Percentiles rank a stretch among this genome's conserved stretches.
phyloP scores from a whole-genome alignment of 23 tunicate genomes.

The Clavelina lepadiformis region DNA sequence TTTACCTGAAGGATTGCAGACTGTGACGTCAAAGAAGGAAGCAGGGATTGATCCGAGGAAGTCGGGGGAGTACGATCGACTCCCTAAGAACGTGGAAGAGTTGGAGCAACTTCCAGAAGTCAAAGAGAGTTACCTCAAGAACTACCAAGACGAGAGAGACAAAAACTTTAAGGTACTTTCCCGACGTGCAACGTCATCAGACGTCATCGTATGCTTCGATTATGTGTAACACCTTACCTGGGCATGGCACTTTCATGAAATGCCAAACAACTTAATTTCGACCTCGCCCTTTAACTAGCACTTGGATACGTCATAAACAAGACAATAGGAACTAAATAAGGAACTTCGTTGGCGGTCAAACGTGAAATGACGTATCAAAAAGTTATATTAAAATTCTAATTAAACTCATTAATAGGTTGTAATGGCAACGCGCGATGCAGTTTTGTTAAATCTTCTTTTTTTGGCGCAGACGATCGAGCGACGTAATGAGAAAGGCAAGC shows the following conservation, averaged over 20 bases:
- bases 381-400: too few species aligned
- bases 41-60: slow-evolving; percentile 2
- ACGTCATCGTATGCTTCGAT: too few species aligned
- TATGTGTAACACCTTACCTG: too few species aligned
- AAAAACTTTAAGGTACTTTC: slow-evolving; percentile 48
- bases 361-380: too few species aligned
- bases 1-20: too few species aligned
- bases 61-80: slow-evolving; percentile 19
- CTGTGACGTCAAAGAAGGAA: slow-evolving; percentile 10
- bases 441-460: neutral
- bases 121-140: slow-evolving; percentile 40
- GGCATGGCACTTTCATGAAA: too few species aligned
- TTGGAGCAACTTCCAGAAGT: slow-evolving; percentile 42
- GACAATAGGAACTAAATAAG: too few species aligned
- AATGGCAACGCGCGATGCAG: neutral
- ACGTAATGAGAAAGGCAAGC: slow-evolving; percentile 26
- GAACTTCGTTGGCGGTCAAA: too few species aligned
- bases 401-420: neutral
- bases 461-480: slow-evolving; percentile 32
- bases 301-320: too few species aligned
- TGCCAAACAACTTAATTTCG: too few species aligned
- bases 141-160: slow-evolving; percentile 54
- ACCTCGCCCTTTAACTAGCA: too few species aligned
- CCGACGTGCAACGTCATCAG: too few species aligned
- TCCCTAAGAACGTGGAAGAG: slow-evolving; percentile 46